Base-by-base conservation (phyloP, 2,888 invertebrate species). In the Drosophila greeni region DNA sequence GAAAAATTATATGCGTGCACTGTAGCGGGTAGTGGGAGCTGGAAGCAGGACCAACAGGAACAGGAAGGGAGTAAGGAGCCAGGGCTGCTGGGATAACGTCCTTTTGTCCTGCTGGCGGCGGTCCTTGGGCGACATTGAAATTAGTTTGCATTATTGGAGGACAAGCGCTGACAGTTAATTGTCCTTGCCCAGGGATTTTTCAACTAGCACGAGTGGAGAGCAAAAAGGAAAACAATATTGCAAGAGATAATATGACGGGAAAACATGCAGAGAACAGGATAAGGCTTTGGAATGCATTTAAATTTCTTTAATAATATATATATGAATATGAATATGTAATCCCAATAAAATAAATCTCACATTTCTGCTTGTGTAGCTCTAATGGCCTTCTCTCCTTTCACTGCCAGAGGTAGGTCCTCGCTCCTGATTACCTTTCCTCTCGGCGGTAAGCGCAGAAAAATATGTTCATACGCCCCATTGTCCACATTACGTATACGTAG, bases 1-100 rank as follows among this genome's bases (percentile, higher is more conserved):
- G 77, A 75, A 82, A 84, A 80, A 75, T 80, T 76, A 79, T 76
- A 49, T 39, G 67, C 66, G 48, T 66, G 48, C 68, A 53, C 37
- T 65, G 64, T 49, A 43, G 16, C 16, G 42, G 34, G 49, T 29
- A 45, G 29, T 14, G 18, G 45, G 29, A 29, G 12, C 18, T 18
- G 45, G 29, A 8, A 45, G 12, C 29, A 12, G 29, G 18, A 5
- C 29, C 3, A 29, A 14, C 29, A 12, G 45, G 45, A 7, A 6
- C 12, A 2, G 14, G 12, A 31, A 1, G 12, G 31, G 31, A n/a
- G 3, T 11, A n/a, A n/a, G 31, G 47, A 20, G 12, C 23, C 14
- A 31, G 42, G 48, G 24, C 23, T 24, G n/a, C 43, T 42, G 52
- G 54, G 67, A 45, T 57, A 37, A 31, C n/a, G 52, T 39, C 39